These are phyloP conservation scores for Phaethon lepturus DNA, from an alignment of 2,113 vertebrate species.

Conservation along the genomic window DNA sequence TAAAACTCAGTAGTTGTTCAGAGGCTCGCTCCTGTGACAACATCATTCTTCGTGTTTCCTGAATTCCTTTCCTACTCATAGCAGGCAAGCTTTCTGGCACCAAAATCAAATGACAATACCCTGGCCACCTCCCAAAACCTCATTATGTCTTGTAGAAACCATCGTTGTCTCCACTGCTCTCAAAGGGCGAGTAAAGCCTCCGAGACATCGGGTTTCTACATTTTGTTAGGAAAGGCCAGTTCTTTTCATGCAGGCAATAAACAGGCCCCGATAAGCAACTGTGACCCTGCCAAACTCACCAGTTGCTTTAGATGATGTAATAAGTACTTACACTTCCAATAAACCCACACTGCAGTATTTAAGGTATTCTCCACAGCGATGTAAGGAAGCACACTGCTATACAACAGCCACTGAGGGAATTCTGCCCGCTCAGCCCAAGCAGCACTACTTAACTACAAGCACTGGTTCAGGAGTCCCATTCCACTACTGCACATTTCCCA, in stretches of 20 bases:
- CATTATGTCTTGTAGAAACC: not conserved
- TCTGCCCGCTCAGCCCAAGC: not conserved
- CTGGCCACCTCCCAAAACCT: constrained; percentile 5
- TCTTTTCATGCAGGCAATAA: not conserved
- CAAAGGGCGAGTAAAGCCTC: not conserved
- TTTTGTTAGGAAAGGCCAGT: not conserved
- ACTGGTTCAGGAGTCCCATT: not conserved
- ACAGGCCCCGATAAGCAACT: not conserved
- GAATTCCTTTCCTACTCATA: constrained; percentile 10
- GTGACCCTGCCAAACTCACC: constrained; percentile 10
- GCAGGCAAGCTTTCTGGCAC: constrained; percentile 38
- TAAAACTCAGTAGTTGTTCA: constrained; percentile 41
- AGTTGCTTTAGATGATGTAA: not conserved
- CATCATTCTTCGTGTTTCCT: not conserved
- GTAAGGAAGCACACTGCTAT: not conserved
- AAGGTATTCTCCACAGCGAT: not conserved
- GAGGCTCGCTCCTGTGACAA: constrained; percentile 32
- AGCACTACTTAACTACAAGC: not conserved
- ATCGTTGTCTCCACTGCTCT: not conserved
- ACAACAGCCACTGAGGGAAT: not conserved
- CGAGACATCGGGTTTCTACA: fast-evolving
- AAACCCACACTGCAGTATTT: not conserved
- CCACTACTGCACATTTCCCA: not conserved
- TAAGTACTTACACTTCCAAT: not conserved
- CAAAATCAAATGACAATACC: constrained; percentile 1